Evolutionary conservation across 2,888 invertebrate species (phyloP).

Genomic region (Latrodectus elegans): DNA sequence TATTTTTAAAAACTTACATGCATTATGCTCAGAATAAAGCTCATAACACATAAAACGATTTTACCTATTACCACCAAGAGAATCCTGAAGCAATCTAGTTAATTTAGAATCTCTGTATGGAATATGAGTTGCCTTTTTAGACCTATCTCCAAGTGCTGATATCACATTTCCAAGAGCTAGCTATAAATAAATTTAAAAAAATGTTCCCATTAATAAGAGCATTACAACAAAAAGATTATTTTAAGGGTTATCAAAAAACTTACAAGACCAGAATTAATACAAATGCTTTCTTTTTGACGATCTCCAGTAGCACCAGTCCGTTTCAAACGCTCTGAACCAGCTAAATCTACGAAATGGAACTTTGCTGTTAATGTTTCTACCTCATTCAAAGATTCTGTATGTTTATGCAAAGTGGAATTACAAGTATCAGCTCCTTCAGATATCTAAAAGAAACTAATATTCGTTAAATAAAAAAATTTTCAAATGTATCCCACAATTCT

Average conservation of each 20-base stretch:
- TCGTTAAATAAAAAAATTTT: too few relatives aligned
- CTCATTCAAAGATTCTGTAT: conserved; percentile 79
- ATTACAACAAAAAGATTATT: too few relatives aligned
- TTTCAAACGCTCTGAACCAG: conserved; percentile 97
- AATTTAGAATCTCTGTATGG: conserved; percentile 98
- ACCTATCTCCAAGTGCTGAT: conserved; percentile 94
- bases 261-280: conserved; percentile 95
- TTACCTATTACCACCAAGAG: conserved; percentile 87
- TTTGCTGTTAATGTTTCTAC: conserved; percentile 96
- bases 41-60: not conserved
- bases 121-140: conserved; percentile 90
- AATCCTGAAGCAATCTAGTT: conserved; percentile 95
- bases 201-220: not conserved
- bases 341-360: conserved; percentile 99
- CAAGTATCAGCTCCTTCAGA: conserved; percentile 45
- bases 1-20: too few relatives aligned
- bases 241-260: conserved; percentile 70
- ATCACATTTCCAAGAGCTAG: conserved; percentile 98
- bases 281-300: conserved; percentile 96
- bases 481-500: too few relatives aligned
- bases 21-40: too few relatives aligned
- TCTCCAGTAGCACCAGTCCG: conserved; percentile 98
- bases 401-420: conserved; percentile 54
- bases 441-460: conserved; percentile 9
- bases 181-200: conserved; percentile 21